These are phyloP conservation scores for Prunella strophiata DNA, from an alignment of 2,797 vertebrate species.

Conservation along the genomic window DNA sequence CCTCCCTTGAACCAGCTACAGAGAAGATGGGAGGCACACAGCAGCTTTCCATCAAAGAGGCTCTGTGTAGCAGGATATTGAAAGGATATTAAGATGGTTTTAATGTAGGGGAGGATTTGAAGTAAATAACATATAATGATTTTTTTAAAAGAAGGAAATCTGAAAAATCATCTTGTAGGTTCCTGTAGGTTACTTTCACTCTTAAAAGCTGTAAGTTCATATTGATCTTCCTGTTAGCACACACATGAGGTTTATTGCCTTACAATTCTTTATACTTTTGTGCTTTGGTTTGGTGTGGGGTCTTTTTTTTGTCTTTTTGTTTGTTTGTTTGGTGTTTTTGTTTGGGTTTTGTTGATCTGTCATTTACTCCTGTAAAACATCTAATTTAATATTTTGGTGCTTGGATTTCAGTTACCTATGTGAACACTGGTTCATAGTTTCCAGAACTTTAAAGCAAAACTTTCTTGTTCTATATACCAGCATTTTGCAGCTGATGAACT, in stretches of 20 bases:
- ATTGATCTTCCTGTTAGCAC: slow-evolving; percentile 37
- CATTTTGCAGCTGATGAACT: background rate
- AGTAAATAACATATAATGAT: slow-evolving; percentile 40
- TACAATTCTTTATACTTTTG: background rate
- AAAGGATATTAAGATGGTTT: slow-evolving; percentile 49
- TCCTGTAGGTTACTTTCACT: slow-evolving; percentile 28
- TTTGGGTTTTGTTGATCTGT: background rate
- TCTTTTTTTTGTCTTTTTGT: background rate
- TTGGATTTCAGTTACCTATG: background rate
- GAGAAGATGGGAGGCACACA: slow-evolving; percentile 21
- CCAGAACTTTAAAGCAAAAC: background rate
- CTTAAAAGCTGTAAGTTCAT: slow-evolving; percentile 19
- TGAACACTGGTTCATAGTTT: background rate
- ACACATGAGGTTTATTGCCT: background rate
- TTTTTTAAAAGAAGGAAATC: slow-evolving; percentile 40
- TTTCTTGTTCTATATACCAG: background rate
- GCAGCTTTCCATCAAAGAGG: slow-evolving; percentile 25
- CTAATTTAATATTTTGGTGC: background rate
- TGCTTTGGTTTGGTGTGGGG: background rate
- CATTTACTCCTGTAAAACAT: background rate
- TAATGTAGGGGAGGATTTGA: slow-evolving; percentile 46
- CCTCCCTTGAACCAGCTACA: slow-evolving; percentile 36
- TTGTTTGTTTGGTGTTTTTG: background rate
- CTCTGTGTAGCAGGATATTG: slow-evolving; percentile 15
- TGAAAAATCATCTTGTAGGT: slow-evolving; percentile 32